Conservation (phyloP, 2,888 invertebrate species). For the Phymatocera aterrima region DNA sequence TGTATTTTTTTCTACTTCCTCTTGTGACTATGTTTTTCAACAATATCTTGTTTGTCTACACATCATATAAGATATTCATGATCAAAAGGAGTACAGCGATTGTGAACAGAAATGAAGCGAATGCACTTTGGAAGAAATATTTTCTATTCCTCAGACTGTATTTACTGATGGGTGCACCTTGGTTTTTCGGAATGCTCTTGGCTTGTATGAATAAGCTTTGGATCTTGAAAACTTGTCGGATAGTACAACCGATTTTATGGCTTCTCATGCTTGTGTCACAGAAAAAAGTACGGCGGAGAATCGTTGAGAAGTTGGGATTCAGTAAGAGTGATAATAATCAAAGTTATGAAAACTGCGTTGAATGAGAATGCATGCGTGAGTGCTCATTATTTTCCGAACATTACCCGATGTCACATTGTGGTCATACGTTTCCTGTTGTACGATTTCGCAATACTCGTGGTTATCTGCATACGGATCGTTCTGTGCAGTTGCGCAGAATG, state of each 20-base stretch:
- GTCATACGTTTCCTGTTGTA: background rate
- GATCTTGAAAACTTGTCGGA: constrained; percentile 60
- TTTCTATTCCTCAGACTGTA: constrained; percentile 62
- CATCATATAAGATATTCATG: constrained; percentile 60
- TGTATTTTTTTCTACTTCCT: constrained; percentile 63
- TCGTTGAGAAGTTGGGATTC: constrained; percentile 13
- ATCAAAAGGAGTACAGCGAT: constrained; percentile 61
- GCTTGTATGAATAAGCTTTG: constrained; percentile 60
- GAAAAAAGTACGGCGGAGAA: constrained; percentile 46
- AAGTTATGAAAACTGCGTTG: background rate
- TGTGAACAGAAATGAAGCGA: constrained; percentile 56
- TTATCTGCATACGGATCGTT: background rate
- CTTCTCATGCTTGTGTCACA: constrained; percentile 56
- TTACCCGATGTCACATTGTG: background rate
- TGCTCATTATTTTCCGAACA: background rate
- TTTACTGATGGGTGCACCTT: constrained; percentile 65
- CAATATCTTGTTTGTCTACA: constrained; percentile 61
- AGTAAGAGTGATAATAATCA: constrained; percentile 29
- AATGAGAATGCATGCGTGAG: background rate
- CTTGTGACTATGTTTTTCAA: constrained; percentile 60
- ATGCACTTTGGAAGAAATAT: constrained; percentile 59
- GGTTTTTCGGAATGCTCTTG: constrained; percentile 61
- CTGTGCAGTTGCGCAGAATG: background rate
- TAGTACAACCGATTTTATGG: constrained; percentile 62
- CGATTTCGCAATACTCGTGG: background rate